Evolutionary conservation across 35 echinoderm and acorn worm genomes (phyloP), one percentile per base, ranked within the genome.

Genomic region (Stichopus chloronotus): DNA sequence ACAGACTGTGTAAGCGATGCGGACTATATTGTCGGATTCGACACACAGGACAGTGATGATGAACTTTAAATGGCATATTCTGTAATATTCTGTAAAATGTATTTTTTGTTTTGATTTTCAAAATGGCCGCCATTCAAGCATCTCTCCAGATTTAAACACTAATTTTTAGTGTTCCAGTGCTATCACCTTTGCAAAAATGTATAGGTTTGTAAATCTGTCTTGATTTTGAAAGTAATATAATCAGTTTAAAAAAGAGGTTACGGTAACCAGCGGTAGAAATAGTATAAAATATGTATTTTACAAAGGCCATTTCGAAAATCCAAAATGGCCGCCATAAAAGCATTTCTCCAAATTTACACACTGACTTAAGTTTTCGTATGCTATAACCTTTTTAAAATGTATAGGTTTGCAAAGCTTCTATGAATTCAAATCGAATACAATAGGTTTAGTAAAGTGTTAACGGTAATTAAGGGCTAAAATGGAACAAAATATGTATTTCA

Each of bases 21-120:
- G 8, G 56, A 87, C 84, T 87, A 24, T 87, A 24, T 17, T 63
- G 22, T 23, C 52, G 55, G 78, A 81, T 81, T 14, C 52, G 55
- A 25, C 10, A 53, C 84, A 58, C 14, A 22, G 4, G 5, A 87
- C 58, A 87, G 84, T 87, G 84, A 87, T 87, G 84, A 87, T 56
- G 21, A 87, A n/a, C 78, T 81, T 0, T 59, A 55, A 63, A 53
- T 63, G 84, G 19, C 22, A 55, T 85, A 85, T 21, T 85, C 23
- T 13, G 24, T 85, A 9, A 85, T 85, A 55, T 14, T 85, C 8
- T 53, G 23, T 24, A 57, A 59, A 55, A 87, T 87, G 84, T 11
- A 43, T 21, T 16, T 85, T 12, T 3, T 13, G 17, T 9, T 30
- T 80, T 80, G 11, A 17, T 5, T 17, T 80, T 5, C 12, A 80